These are phyloP conservation scores for Gnathonemus longibarbis DNA, from an alignment of 2,113 vertebrate species.

Conservation along the genomic window DNA sequence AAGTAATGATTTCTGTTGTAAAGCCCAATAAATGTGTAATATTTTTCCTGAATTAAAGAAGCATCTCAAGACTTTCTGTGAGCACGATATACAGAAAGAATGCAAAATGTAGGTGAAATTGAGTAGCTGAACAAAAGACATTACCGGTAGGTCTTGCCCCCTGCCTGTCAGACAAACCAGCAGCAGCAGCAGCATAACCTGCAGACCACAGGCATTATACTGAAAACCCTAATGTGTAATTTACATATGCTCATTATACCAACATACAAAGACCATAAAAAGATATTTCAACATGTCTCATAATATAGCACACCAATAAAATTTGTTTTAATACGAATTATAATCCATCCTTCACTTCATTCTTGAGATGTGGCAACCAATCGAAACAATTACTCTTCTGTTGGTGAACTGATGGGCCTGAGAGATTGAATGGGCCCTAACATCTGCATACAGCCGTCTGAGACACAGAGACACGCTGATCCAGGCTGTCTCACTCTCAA, in stretches of 20 bases:
- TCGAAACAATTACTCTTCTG: neutral
- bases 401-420: neutral
- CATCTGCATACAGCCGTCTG: neutral
- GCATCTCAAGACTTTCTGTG: neutral
- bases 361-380: neutral
- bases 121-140: neutral
- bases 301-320: neutral
- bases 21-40: neutral
- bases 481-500: neutral
- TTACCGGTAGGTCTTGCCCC: slow-evolving; percentile 39
- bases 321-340: neutral
- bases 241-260: neutral
- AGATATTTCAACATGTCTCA: neutral
- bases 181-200: slow-evolving; percentile 41
- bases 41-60: neutral
- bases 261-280: neutral
- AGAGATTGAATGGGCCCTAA: neutral
- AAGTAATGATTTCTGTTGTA: neutral
- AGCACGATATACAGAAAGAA: neutral
- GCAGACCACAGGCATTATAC: slow-evolving; percentile 10
- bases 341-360: neutral
- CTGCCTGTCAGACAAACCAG: slow-evolving; percentile 34
- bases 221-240: neutral
- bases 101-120: neutral
- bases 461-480: neutral